Evolutionary conservation across 2,888 invertebrate species (phyloP).

Genomic region (Leptinotarsa juncta): DNA sequence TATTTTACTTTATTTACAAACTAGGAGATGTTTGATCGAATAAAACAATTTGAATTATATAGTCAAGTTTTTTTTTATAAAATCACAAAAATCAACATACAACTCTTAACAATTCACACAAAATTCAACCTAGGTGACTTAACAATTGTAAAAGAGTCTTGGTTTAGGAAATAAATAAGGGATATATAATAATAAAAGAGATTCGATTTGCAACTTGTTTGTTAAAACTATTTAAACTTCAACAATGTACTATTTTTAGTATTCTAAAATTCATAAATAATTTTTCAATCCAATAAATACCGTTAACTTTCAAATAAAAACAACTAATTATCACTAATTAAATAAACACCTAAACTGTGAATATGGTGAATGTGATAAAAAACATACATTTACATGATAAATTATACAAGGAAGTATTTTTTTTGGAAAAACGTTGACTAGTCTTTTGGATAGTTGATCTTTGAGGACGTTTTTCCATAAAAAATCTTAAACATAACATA

Average conservation of each 20-base stretch:
- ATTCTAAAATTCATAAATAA: constrained; percentile 43
- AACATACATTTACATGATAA: constrained; percentile 13
- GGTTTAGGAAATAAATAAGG: constrained; percentile 40
- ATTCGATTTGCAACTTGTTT: constrained; percentile 46
- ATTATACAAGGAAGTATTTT: constrained; percentile 27
- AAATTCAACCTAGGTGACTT: constrained; percentile 57
- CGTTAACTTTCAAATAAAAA: constrained; percentile 46
- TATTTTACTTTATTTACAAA: neutral
- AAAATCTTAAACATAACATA: neutral
- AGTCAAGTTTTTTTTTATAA: constrained; percentile 58
- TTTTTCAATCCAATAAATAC: constrained; percentile 50
- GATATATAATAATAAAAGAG: constrained; percentile 38
- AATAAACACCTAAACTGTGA: constrained; percentile 19
- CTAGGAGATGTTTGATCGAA: neutral
- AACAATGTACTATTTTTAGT: constrained; percentile 52
- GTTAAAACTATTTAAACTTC: constrained; percentile 56
- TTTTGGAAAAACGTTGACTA: constrained; percentile 5
- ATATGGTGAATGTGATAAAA: constrained; percentile 41
- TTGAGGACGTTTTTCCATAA: neutral
- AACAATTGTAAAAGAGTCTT: constrained; percentile 45
- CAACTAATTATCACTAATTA: constrained; percentile 39
- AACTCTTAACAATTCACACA: constrained; percentile 65
- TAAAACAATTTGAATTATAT: constrained; percentile 31
- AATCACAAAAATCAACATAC: constrained; percentile 67
- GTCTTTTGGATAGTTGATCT: neutral